Conservation (phyloP, 2,113 vertebrate species). For the Isurus oxyrinchus region DNA sequence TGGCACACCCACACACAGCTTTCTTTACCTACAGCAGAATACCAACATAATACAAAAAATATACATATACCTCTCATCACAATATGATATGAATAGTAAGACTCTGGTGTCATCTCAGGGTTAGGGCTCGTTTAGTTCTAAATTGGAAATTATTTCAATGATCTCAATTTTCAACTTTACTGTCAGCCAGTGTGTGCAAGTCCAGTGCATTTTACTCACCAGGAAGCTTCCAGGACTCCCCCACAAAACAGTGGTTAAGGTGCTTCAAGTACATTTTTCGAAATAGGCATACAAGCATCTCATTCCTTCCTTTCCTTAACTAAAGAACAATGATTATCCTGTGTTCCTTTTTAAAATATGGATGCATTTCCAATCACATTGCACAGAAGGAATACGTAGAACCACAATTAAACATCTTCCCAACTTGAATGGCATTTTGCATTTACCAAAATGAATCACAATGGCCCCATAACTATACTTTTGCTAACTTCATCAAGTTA, state of each 20-base stretch:
- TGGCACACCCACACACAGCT: too few relatives aligned
- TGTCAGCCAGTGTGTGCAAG: neutral
- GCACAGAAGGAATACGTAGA: neutral
- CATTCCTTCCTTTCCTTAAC: neutral
- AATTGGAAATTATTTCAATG: neutral
- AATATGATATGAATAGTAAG: neutral
- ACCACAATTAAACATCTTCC: neutral
- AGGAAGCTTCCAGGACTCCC: neutral
- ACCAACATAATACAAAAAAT: too few relatives aligned
- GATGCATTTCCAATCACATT: neutral
- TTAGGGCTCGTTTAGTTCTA: neutral
- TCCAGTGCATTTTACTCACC: neutral
- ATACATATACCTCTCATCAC: too few relatives aligned
- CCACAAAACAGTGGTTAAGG: neutral
- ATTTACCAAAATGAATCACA: neutral
- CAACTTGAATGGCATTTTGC: neutral
- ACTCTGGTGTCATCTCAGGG: neutral
- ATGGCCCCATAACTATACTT: neutral
- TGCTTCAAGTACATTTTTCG: neutral
- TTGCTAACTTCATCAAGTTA: neutral
- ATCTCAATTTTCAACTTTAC: neutral
- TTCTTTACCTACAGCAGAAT: too few relatives aligned
- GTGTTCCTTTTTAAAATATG: neutral
- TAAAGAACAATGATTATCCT: neutral
- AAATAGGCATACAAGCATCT: neutral